phyloP scores from a whole-genome alignment of 1,140 invertebrate genomes.

The Drosophila bifasciata region DNA sequence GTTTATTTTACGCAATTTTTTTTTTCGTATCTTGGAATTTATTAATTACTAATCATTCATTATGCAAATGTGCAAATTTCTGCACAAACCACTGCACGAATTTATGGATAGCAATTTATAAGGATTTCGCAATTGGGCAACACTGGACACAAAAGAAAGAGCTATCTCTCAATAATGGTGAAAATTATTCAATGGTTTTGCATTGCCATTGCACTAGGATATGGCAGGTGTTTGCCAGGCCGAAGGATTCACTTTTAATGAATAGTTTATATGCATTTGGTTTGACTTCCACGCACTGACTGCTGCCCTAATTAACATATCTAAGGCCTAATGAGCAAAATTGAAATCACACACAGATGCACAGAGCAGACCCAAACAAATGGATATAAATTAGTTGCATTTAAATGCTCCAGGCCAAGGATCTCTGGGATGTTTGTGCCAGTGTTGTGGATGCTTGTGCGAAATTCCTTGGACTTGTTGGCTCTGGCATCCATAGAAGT shows the following conservation, averaged over 20 bases:
- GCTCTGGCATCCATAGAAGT: no score
- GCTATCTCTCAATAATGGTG: constrained; percentile 8
- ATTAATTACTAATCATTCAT: no score
- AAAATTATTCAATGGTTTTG: constrained; percentile 13
- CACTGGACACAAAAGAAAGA: constrained; percentile 9
- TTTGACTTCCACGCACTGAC: constrained; percentile 6
- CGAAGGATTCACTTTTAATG: no score
- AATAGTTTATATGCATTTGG: background rate
- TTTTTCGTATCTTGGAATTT: no score
- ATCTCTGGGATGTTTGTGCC: background rate
- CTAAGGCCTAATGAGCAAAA: constrained; percentile 48
- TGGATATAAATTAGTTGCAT: constrained; percentile 35
- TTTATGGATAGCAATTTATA: constrained; percentile 22
- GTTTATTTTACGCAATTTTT: no score
- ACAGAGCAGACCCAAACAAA: constrained; percentile 12
- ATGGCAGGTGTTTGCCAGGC: no score
- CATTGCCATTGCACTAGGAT: constrained; percentile 20
- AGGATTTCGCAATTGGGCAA: constrained; percentile 27
- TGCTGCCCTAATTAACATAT: constrained; percentile 34
- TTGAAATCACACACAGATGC: constrained; percentile 30
- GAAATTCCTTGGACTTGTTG: no score
- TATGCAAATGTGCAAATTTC: no score
- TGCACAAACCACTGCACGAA: no score
- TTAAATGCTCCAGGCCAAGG: constrained; percentile 3
- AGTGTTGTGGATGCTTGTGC: no score